Percentiles rank a stretch among this genome's conserved stretches.
phyloP scores from a whole-genome alignment of 2,888 invertebrate genomes.

The Ophion slaviceki region DNA sequence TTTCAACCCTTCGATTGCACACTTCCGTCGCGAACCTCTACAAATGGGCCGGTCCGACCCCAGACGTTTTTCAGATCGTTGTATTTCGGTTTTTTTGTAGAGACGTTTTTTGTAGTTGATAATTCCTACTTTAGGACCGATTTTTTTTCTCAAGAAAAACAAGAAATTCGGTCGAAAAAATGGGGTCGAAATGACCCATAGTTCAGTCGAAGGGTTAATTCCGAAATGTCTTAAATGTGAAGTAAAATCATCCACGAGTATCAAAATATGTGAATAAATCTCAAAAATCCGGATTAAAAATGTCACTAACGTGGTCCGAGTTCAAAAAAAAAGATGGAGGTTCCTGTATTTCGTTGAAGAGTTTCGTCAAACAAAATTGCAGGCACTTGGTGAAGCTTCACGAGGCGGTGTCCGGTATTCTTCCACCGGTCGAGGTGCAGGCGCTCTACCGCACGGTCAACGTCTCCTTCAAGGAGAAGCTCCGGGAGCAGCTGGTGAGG shows the following conservation, averaged over 20 bases:
- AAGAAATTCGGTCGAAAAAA: background rate
- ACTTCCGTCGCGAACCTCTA: too few relatives aligned
- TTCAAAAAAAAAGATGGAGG: too few relatives aligned
- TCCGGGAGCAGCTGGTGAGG: conserved; percentile 92
- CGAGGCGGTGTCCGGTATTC: conserved; percentile 94
- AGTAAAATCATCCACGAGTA: too few relatives aligned
- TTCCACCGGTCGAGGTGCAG: conserved; percentile 92
- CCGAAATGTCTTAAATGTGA: too few relatives aligned
- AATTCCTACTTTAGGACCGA: too few relatives aligned
- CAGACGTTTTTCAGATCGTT: too few relatives aligned
- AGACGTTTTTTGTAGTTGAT: background rate
- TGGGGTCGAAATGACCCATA: background rate
- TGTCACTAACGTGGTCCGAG: background rate
- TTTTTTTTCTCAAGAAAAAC: background rate
- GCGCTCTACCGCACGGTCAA: conserved; percentile 91
- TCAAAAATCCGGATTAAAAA: background rate
- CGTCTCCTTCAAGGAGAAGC: conserved; percentile 93
- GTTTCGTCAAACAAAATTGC: background rate
- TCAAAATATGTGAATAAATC: background rate
- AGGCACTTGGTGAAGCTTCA: conserved; percentile 94
- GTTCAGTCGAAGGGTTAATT: background rate
- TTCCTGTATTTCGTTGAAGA: background rate
- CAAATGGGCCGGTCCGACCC: too few relatives aligned
- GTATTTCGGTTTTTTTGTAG: too few relatives aligned
- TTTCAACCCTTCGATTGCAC: too few relatives aligned